Percentiles rank a stretch among this genome's conserved stretches.
These are phyloP conservation scores for Zele albiditarsus DNA, from an alignment of 2,888 invertebrate species.

Conservation along the genomic window DNA sequence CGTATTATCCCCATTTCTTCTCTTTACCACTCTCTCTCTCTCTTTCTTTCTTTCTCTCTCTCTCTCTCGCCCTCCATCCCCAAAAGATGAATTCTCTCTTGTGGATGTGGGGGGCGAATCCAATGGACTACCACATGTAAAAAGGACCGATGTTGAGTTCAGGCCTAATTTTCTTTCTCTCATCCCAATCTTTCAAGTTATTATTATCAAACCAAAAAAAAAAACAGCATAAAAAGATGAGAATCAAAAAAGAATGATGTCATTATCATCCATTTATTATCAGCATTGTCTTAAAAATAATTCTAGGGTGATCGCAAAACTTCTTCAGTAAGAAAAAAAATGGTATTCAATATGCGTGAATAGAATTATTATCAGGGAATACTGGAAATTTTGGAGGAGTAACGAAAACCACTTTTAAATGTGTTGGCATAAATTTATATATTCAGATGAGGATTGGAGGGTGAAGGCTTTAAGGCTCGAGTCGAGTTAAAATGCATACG, in stretches of 20 bases:
- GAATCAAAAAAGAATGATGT: not conserved
- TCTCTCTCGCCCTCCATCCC: not conserved
- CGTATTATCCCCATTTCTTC: not conserved
- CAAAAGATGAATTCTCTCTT: slow-evolving; percentile 2
- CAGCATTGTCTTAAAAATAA: not conserved
- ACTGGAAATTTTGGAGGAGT: not conserved
- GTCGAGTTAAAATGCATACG: not conserved
- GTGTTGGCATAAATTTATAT: not conserved
- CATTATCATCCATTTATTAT: not conserved
- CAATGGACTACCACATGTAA: not conserved
- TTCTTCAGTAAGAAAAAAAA: not conserved
- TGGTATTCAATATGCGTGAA: not conserved
- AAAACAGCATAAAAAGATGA: not conserved
- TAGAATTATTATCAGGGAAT: not conserved
- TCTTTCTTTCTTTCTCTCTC: not conserved
- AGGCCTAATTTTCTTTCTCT: slow-evolving; percentile 20
- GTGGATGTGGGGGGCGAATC: slow-evolving; percentile 3
- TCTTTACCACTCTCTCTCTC: not conserved
- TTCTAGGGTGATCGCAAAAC: not conserved
- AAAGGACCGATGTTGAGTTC: not conserved
- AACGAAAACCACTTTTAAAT: not conserved
- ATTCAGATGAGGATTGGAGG: not conserved
- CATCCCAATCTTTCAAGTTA: slow-evolving; percentile 19
- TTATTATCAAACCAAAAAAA: not conserved
- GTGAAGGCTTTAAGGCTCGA: not conserved